These are phyloP conservation scores for Carterocephalus palaemon DNA, from an alignment of 2,888 invertebrate species.

Conservation along the genomic window DNA sequence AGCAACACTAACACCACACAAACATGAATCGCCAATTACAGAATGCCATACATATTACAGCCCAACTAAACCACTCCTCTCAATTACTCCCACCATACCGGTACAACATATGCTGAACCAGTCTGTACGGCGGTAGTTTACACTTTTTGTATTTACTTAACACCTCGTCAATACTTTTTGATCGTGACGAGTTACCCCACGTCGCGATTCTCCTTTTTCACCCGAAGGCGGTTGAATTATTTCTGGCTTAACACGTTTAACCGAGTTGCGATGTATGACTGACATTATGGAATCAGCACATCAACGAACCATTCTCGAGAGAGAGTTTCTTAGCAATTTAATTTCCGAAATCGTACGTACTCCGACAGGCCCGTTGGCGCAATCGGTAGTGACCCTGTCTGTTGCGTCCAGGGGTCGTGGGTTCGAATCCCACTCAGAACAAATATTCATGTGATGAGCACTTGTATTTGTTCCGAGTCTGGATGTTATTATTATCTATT, in stretches of 20 bases:
- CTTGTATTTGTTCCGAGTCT: too few species aligned
- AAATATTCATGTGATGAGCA: too few species aligned
- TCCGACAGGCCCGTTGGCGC: too few species aligned
- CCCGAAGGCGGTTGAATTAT: slow-evolving; percentile 42
- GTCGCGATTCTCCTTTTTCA: slow-evolving; percentile 34
- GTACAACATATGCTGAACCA: slow-evolving; percentile 1
- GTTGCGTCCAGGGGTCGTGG: too few species aligned
- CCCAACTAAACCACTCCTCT: not conserved
- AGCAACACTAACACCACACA: too few species aligned
- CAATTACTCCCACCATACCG: slow-evolving; percentile 19
- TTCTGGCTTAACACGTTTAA: slow-evolving; percentile 52
- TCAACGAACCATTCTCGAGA: slow-evolving; percentile 40
- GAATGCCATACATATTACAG: too few species aligned
- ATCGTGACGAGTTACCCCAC: slow-evolving; percentile 30
- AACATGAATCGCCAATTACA: too few species aligned
- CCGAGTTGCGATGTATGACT: slow-evolving; percentile 51
- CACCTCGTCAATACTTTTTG: slow-evolving; percentile 32
- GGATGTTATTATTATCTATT: too few species aligned
- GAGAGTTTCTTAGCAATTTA: slow-evolving; percentile 51
- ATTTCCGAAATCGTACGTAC: slow-evolving; percentile 45
- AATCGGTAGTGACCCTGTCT: too few species aligned
- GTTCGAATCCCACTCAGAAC: too few species aligned
- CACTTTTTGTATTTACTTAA: slow-evolving; percentile 28
- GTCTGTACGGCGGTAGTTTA: too few species aligned
- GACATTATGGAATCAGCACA: slow-evolving; percentile 59